Evolutionary conservation across 2,113 vertebrate genomes (phyloP), one percentile per base, ranked within the genome.

Genomic region (Entelurus aequoreus): DNA sequence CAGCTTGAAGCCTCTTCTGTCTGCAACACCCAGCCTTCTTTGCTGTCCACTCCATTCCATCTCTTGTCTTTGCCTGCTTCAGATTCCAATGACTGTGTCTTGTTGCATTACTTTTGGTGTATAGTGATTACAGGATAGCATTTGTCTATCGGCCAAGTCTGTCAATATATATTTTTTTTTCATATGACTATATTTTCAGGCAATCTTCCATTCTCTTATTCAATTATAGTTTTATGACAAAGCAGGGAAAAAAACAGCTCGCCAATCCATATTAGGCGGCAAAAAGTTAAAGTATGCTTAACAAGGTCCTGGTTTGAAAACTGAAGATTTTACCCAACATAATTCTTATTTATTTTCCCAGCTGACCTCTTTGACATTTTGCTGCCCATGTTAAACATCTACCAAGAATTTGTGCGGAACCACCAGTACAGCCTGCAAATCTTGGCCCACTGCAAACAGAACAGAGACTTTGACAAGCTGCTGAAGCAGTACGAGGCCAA

Each of bases 381-480:
- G 78, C 90, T 99, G 86, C 96, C 97, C 56, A 98, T 99, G 97
- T 90, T 99, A 62, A 99, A 99, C 90, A 99, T 99, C 90, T 99
- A 99, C 89, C 97, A 99, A 89, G 97, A 99, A 89, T 99, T 99
- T 12, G 96, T 99, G 62, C 86, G 97, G 69, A 99, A 99, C 86
- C 96, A 98, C 80, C 96, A 99, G 89, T 99, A 98, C 90, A 99
- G 95, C 84, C 91, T 98, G 81, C 97, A 99, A 91, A 98, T 99
- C 81, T 88, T 99, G 86, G 97, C 97, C 0, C 94, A 98, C 89
- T 99, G 97, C 91, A 99, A 99, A 81, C 96, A 99, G 88, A 99
- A 98, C 92, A 88, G 97, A 0, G 96, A 98, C 90, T 99, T 99
- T 0, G 95, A 99, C 85, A 99, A 98, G 89, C 92, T 99, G 62